Evolutionary conservation across 2,797 vertebrate genomes (phyloP).

Genomic region (Hapalemur alaotrensis): DNA sequence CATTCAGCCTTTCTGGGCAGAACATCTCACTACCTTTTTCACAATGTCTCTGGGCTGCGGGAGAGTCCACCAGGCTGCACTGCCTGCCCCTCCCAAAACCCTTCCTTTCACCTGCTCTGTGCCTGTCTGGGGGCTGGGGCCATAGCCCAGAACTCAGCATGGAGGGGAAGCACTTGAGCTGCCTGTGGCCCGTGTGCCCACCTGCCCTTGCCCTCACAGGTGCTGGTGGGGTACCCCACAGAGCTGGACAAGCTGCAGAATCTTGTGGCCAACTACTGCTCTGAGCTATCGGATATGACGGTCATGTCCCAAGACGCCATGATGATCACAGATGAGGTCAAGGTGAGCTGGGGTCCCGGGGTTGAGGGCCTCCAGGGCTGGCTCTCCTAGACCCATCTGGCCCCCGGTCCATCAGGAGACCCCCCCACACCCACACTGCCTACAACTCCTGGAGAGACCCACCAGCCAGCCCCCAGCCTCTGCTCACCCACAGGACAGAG

Average conservation of each 20-base stretch:
- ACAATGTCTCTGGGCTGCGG: neutral
- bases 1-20: too few relatives aligned
- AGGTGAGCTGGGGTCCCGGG: conserved; percentile 62
- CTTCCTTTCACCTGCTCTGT: neutral
- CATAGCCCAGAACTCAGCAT: neutral
- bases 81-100: neutral
- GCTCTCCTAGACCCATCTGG: neutral
- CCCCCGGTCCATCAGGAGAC: neutral
- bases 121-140: neutral
- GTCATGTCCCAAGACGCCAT: conserved; percentile 31
- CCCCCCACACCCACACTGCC: neutral
- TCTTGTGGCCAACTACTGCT: conserved; percentile 4
- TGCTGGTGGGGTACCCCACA: conserved; percentile 67
- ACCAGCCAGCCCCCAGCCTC: neutral
- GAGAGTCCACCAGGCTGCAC: neutral
- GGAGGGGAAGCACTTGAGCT: neutral
- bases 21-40: neutral
- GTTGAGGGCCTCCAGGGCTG: neutral
- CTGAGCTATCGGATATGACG: conserved; percentile 69
- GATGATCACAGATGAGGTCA: conserved; percentile 50
- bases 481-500: neutral
- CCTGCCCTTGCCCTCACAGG: conserved; percentile 64
- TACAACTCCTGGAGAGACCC: neutral
- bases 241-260: conserved; percentile 72
- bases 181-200: neutral